phyloP scores from a whole-genome alignment of 2,113 vertebrate genomes.

The Ahaetulla prasina region DNA sequence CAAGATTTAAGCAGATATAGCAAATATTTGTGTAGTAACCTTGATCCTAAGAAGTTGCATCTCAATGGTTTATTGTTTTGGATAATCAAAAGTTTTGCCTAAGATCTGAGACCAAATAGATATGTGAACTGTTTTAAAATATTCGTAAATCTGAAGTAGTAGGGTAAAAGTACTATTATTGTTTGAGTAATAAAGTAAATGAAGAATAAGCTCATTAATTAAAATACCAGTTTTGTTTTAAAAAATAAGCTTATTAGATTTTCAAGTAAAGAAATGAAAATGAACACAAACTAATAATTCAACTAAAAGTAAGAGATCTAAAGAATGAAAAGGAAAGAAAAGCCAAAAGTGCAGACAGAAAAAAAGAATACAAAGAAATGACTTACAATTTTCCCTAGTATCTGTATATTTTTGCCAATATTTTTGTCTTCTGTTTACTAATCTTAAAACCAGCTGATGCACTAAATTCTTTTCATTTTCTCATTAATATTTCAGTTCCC shows the following conservation, averaged over 20 bases:
- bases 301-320: neutral
- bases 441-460: neutral
- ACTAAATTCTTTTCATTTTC: neutral
- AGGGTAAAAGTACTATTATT: slow-evolving; percentile 55
- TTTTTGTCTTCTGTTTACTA: neutral
- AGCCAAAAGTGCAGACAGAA: neutral
- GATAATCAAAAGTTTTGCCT: slow-evolving; percentile 53
- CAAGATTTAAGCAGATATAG: slow-evolving; percentile 22
- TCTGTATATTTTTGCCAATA: neutral
- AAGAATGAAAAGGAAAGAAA: neutral
- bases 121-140: slow-evolving; percentile 31
- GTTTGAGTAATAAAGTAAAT: slow-evolving; percentile 43
- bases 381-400: neutral
- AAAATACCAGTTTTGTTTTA: slow-evolving; percentile 45
- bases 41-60: slow-evolving; percentile 47
- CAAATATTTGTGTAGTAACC: slow-evolving; percentile 43
- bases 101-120: slow-evolving; percentile 51
- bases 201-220: slow-evolving; percentile 53
- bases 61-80: slow-evolving; percentile 43
- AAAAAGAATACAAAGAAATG: neutral
- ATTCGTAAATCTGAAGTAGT: slow-evolving; percentile 57
- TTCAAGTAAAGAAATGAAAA: neutral
- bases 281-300: neutral
- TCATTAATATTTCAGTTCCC: neutral
- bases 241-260: slow-evolving; percentile 16